phyloP scores from a whole-genome alignment of 2,888 invertebrate genomes.

The Crossocerus cetratus region DNA sequence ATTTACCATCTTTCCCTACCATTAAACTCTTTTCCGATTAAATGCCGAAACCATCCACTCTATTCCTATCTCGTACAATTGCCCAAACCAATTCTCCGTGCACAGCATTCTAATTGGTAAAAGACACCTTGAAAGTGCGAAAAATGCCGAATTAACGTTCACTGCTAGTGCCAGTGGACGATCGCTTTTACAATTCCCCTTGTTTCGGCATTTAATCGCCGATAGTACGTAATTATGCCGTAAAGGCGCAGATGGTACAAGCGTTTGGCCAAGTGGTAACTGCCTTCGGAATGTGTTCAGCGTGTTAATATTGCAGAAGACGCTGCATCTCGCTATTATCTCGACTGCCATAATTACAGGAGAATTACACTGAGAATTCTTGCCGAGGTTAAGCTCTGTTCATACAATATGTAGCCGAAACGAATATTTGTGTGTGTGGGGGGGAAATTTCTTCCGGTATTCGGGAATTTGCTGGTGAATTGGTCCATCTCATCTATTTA shows the following conservation, averaged over 20 bases:
- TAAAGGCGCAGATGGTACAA: slow-evolving; percentile 6
- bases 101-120: too few species aligned
- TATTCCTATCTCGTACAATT: too few species aligned
- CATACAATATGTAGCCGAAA: background rate
- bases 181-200: background rate
- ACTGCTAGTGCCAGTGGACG: background rate
- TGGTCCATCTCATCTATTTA: slow-evolving; percentile 30
- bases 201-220: background rate
- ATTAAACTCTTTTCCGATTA: background rate
- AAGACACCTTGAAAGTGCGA: too few species aligned
- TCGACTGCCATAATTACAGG: background rate
- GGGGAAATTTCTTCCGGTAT: background rate
- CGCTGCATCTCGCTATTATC: background rate
- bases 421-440: background rate
- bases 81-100: too few species aligned
- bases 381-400: background rate
- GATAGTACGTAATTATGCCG: background rate
- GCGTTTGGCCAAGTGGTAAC: background rate
- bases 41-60: too few species aligned
- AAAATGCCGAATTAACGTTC: background rate
- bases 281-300: background rate
- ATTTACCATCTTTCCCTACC: background rate
- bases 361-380: background rate
- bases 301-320: background rate
- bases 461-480: background rate